phyloP scores from a whole-genome alignment of 1,140 invertebrate genomes.

The Hylyphantes graminicola region DNA sequence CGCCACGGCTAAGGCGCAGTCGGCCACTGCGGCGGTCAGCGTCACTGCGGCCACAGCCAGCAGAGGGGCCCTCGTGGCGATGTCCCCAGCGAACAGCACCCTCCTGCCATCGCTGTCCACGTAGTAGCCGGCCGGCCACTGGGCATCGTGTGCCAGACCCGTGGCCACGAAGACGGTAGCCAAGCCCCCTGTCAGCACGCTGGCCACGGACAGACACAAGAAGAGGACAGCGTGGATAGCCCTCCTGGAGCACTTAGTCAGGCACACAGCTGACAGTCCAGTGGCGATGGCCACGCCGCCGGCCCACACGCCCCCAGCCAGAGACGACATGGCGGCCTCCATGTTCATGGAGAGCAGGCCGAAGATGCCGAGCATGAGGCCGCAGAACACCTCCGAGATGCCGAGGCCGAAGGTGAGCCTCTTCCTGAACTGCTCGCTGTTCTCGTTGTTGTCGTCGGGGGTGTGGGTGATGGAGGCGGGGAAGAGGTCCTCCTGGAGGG shows the following conservation, averaged over 20 bases:
- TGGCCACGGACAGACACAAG: slow-evolving; percentile 41
- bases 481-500: slow-evolving; percentile 48
- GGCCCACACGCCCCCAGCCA: slow-evolving; percentile 48
- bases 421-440: slow-evolving; percentile 30
- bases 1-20: slow-evolving; percentile 61
- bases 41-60: slow-evolving; percentile 61
- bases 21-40: slow-evolving; percentile 59
- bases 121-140: slow-evolving; percentile 62
- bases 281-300: slow-evolving; percentile 35
- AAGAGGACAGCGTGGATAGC: slow-evolving; percentile 37
- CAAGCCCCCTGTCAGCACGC: slow-evolving; percentile 62
- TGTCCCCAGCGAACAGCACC: slow-evolving; percentile 55
- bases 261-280: slow-evolving; percentile 40
- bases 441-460: slow-evolving; percentile 14
- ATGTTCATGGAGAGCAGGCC: slow-evolving; percentile 47
- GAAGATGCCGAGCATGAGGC: slow-evolving; percentile 35
- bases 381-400: slow-evolving; percentile 40
- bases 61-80: slow-evolving; percentile 55
- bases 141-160: slow-evolving; percentile 62
- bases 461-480: slow-evolving; percentile 25
- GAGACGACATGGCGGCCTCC: slow-evolving; percentile 50
- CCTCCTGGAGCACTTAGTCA: slow-evolving; percentile 7
- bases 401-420: slow-evolving; percentile 48
- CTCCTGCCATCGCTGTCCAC: slow-evolving; percentile 62
- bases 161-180: slow-evolving; percentile 64